Evolutionary conservation across 1,140 invertebrate species (phyloP).

Genomic region (Zophobas atratus): DNA sequence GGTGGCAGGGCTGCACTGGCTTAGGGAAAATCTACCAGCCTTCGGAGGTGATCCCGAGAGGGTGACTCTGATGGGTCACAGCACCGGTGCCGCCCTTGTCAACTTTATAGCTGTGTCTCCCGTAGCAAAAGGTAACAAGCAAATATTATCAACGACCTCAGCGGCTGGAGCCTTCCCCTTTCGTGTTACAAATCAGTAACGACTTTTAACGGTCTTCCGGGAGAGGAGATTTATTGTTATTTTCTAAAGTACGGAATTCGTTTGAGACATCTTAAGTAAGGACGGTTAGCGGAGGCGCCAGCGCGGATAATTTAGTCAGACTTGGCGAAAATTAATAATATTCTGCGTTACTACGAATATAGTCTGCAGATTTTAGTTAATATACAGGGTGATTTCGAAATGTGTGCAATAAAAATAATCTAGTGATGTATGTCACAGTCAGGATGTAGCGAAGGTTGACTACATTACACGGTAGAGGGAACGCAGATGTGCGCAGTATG

Average conservation of each 20-base stretch:
- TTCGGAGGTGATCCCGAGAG: slow-evolving; percentile 93
- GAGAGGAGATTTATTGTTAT: slow-evolving; percentile 27
- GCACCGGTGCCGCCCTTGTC: slow-evolving; percentile 92
- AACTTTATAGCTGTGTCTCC: slow-evolving; percentile 96
- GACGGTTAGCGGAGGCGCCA: not conserved
- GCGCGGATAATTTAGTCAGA: no score
- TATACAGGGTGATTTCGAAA: not conserved
- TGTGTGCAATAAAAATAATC: not conserved
- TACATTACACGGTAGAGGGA: no score
- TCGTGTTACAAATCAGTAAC: slow-evolving; percentile 40
- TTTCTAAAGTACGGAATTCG: slow-evolving; percentile 6
- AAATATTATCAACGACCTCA: slow-evolving; percentile 39
- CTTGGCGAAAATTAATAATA: no score
- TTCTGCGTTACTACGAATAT: no score
- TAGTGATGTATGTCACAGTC: no score
- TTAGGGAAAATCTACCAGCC: slow-evolving; percentile 90
- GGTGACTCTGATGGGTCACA: slow-evolving; percentile 93
- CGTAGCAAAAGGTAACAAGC: slow-evolving; percentile 85
- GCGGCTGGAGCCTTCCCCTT: slow-evolving; percentile 3
- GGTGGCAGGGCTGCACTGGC: slow-evolving; percentile 93
- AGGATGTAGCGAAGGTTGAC: no score
- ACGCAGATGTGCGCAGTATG: no score
- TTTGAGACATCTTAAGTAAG: not conserved
- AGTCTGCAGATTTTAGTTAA: not conserved
- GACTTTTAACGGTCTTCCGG: slow-evolving; percentile 34